Evolutionary conservation across 2,113 vertebrate genomes (phyloP).

Genomic region (Boleophthalmus pectinirostris): DNA sequence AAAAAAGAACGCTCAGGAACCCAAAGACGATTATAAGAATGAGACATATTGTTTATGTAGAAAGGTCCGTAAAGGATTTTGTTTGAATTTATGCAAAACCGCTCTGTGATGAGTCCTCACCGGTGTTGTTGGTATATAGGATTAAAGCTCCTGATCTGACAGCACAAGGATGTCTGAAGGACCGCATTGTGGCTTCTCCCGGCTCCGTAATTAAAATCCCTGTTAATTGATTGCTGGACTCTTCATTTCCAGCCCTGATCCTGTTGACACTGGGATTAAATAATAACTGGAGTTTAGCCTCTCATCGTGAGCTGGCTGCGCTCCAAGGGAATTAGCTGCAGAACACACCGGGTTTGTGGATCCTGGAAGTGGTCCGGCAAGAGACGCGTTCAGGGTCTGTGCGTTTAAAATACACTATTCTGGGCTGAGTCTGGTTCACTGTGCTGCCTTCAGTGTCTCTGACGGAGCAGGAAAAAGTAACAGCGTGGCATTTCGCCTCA

Average conservation of each 20-base stretch:
- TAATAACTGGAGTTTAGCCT: conserved; percentile 75
- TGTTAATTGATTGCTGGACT: conserved; percentile 77
- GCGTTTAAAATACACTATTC: background rate
- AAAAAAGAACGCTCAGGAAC: background rate
- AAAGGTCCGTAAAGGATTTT: background rate
- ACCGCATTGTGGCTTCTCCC: conserved; percentile 39
- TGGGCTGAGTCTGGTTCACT: background rate
- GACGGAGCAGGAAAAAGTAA: conserved; percentile 83
- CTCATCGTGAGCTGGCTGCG: conserved; percentile 77
- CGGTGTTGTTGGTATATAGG: conserved; percentile 39
- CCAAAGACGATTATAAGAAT: background rate
- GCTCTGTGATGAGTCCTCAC: conserved; percentile 23
- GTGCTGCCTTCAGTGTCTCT: conserved; percentile 20
- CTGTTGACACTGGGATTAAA: conserved; percentile 85
- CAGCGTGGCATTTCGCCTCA: conserved; percentile 52
- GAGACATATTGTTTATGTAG: background rate
- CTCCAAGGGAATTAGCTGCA: conserved; percentile 78
- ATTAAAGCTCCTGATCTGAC: conserved; percentile 50
- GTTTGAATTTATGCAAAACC: conserved; percentile 43
- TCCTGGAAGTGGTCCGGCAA: conserved; percentile 74
- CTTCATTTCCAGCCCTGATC: conserved; percentile 77
- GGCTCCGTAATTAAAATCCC: conserved; percentile 67
- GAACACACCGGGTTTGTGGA: conserved; percentile 52
- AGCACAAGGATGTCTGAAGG: conserved; percentile 58
- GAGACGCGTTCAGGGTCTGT: conserved; percentile 54